phyloP scores from a whole-genome alignment of 1,140 invertebrate genomes.

The Leptonema lineaticorne region DNA sequence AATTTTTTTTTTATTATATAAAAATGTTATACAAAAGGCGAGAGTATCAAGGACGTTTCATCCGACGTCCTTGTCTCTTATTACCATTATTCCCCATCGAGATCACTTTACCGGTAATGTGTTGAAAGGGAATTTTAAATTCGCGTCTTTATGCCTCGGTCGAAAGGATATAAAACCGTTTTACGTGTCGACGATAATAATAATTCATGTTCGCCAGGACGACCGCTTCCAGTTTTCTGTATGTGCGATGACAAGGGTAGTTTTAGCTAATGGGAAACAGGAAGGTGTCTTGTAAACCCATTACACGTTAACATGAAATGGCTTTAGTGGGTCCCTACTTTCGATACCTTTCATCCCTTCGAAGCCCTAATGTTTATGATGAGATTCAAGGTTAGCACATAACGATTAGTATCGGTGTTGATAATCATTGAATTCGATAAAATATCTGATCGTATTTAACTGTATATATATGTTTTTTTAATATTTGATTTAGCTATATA shows the following conservation, averaged over 20 bases:
- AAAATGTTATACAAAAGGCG: too few species aligned
- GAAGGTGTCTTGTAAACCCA: constrained; percentile 40
- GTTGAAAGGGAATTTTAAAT: neutral
- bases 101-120: too few species aligned
- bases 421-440: neutral
- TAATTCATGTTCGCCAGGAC: constrained; percentile 23
- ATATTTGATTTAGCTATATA: too few species aligned
- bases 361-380: neutral
- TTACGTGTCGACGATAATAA: constrained; percentile 27
- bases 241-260: constrained; percentile 14
- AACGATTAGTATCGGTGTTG: constrained; percentile 18
- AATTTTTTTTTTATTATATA: too few species aligned
- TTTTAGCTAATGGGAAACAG: constrained; percentile 39
- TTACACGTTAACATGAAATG: constrained; percentile 25
- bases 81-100: neutral
- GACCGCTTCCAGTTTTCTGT: too few species aligned
- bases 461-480: too few species aligned
- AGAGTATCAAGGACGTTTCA: too few species aligned
- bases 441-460: too few species aligned
- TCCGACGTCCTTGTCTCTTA: too few species aligned
- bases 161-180: constrained; percentile 25
- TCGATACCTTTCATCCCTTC: constrained; percentile 2
- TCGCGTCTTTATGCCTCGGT: neutral
- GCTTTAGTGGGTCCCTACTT: constrained; percentile 19
- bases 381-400: constrained; percentile 16